Evolutionary conservation across 2,113 vertebrate genomes (phyloP).

Genomic region (Brienomyrus longianalis): DNA sequence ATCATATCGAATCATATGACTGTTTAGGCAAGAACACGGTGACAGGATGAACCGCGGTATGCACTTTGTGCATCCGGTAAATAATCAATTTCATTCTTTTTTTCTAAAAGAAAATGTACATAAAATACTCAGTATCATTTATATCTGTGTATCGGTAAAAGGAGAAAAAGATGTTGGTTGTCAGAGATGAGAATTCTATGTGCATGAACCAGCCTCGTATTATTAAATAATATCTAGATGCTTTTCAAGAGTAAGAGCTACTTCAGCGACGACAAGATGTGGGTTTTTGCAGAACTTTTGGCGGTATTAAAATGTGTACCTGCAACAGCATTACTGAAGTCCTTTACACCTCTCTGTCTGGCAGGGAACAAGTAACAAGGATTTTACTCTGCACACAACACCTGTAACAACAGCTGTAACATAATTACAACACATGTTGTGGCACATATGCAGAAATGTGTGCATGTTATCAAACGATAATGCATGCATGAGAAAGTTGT

Average conservation of each 20-base stretch:
- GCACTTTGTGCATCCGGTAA: not conserved
- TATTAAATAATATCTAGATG: not conserved
- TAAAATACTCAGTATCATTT: not conserved
- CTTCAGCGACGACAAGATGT: not conserved
- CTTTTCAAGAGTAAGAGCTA: not conserved
- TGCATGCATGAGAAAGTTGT: slow-evolving; percentile 16
- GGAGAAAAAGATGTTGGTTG: not conserved
- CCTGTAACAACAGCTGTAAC: slow-evolving; percentile 19
- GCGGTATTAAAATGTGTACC: not conserved
- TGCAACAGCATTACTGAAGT: not conserved
- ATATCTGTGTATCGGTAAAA: not conserved
- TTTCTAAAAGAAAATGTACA: not conserved
- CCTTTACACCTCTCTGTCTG: not conserved
- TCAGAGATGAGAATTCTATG: not conserved
- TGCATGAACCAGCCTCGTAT: not conserved
- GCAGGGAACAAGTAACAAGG: slow-evolving; percentile 1
- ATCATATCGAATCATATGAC: not conserved
- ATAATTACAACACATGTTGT: slow-evolving; percentile 19
- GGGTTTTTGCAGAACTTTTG: not conserved
- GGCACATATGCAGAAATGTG: slow-evolving; percentile 18
- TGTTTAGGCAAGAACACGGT: not conserved
- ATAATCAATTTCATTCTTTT: not conserved
- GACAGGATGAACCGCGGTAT: not conserved
- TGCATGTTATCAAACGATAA: slow-evolving; percentile 17
- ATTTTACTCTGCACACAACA: slow-evolving; percentile 1